A percentile compares a stretch with the other conserved stretches of the same genome.
phyloP scores from a whole-genome alignment of 2,888 invertebrate species.

The Tetramorium bicarinatum region DNA sequence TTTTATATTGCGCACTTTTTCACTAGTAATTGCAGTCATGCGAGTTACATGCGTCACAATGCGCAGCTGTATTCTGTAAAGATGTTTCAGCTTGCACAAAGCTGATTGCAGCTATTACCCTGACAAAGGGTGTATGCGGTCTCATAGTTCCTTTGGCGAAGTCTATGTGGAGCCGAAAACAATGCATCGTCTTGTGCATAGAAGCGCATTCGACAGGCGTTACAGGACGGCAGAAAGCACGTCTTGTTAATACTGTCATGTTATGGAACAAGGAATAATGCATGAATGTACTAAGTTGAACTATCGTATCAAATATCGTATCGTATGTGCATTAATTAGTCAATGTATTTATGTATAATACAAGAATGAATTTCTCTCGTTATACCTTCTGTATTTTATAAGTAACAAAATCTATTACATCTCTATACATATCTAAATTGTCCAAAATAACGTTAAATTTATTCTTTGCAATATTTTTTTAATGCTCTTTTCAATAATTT shows the following conservation, averaged over 20 bases:
- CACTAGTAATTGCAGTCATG: slow-evolving; percentile 42
- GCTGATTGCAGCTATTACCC: slow-evolving; percentile 75
- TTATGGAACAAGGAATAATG: slow-evolving; percentile 38
- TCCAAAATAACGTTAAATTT: slow-evolving; percentile 16
- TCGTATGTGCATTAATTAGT: neutral
- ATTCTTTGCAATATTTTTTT: neutral
- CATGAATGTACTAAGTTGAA: slow-evolving; percentile 6
- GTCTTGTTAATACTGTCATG: slow-evolving; percentile 49
- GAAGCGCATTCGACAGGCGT: slow-evolving; percentile 54
- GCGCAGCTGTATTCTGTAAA: slow-evolving; percentile 47
- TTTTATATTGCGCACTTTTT: neutral
- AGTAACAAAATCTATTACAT: neutral
- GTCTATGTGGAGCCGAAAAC: slow-evolving; percentile 49
- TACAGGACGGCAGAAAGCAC: slow-evolving; percentile 39
- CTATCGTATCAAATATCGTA: neutral
- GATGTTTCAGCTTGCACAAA: slow-evolving; percentile 64
- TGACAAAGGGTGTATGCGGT: slow-evolving; percentile 63
- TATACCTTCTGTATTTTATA: neutral
- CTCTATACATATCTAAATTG: neutral
- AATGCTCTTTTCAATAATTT: neutral
- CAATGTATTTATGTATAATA: neutral
- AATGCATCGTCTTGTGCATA: slow-evolving; percentile 36
- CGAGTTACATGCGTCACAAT: slow-evolving; percentile 44
- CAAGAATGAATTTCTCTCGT: neutral
- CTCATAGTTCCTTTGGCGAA: slow-evolving; percentile 45